These are phyloP conservation scores for Cassiopea andromeda DNA, from an alignment of 30 jellyfish, hydroid and myxozoan species.

Conservation along the genomic window DNA sequence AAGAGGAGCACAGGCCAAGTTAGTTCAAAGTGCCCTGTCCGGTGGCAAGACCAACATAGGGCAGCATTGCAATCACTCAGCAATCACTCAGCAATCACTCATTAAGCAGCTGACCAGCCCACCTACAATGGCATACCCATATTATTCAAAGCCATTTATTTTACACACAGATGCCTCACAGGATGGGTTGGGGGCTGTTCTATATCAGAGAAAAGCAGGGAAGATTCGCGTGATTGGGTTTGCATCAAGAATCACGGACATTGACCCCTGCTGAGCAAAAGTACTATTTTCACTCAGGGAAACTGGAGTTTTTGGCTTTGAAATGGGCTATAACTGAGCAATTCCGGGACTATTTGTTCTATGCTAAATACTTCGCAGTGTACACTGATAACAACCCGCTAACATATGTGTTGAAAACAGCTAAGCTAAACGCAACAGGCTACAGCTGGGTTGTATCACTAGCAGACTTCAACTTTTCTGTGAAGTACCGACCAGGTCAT, in stretches of 20 bases:
- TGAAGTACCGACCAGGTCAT: not conserved
- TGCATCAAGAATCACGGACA: too few species aligned
- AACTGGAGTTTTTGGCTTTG: not conserved
- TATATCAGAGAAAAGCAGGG: too few species aligned
- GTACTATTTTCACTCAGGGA: not conserved
- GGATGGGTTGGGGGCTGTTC: not conserved
- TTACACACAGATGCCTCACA: not conserved
- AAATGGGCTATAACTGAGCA: not conserved
- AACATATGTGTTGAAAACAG: not conserved
- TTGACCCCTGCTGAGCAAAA: too few species aligned
- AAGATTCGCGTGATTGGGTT: too few species aligned
- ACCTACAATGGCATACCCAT: not conserved
- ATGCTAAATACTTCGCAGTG: not conserved
- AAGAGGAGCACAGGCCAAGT: too few species aligned
- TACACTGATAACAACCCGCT: not conserved
- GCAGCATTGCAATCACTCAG: not conserved
- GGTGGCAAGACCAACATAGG: too few species aligned
- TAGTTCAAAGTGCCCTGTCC: too few species aligned
- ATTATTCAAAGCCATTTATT: not conserved
- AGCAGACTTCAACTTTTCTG: not conserved
- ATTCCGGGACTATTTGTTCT: not conserved
- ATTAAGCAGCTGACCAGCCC: not conserved
- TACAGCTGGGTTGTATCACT: not conserved
- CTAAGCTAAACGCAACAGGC: not conserved
- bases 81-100: not conserved